Evolutionary conservation across 2,113 vertebrate species (phyloP).

Genomic region (Tenebrosternarchus preto): DNA sequence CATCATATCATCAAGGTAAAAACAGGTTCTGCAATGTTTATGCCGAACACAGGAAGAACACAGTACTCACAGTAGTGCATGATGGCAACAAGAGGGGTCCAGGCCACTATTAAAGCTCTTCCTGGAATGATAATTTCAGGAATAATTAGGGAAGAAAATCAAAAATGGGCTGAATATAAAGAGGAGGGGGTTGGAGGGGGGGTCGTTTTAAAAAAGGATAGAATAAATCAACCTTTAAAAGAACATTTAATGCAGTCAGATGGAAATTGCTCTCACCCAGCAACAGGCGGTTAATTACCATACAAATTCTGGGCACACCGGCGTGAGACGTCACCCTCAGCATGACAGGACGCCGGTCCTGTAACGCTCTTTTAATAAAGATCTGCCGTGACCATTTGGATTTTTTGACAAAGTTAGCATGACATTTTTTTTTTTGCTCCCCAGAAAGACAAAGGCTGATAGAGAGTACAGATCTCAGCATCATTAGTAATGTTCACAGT

Average conservation of each 20-base stretch:
- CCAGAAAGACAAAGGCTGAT: neutral
- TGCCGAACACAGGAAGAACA: neutral
- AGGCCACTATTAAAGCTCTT: slow-evolving; percentile 21
- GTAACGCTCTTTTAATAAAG: neutral
- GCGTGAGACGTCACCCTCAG: slow-evolving; percentile 34
- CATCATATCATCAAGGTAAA: neutral
- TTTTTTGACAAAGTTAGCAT: neutral
- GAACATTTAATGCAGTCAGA: slow-evolving; percentile 47
- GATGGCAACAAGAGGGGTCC: neutral
- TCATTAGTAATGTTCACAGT: neutral
- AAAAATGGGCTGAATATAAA: slow-evolving; percentile 21
- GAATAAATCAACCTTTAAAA: slow-evolving; percentile 54
- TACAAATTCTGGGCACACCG: slow-evolving; percentile 38
- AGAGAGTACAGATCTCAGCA: neutral
- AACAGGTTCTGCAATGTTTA: neutral
- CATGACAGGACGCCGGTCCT: slow-evolving; percentile 18
- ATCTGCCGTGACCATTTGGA: neutral
- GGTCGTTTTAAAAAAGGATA: slow-evolving; percentile 37
- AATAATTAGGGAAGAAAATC: slow-evolving; percentile 12
- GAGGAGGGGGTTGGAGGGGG: neutral
- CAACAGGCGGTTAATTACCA: slow-evolving; percentile 53
- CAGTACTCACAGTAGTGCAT: neutral
- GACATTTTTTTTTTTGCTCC: neutral
- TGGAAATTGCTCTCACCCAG: slow-evolving; percentile 48
- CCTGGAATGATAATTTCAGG: neutral